phyloP scores from a whole-genome alignment of 2,113 vertebrate species.

The Lepidothrix coronata region DNA sequence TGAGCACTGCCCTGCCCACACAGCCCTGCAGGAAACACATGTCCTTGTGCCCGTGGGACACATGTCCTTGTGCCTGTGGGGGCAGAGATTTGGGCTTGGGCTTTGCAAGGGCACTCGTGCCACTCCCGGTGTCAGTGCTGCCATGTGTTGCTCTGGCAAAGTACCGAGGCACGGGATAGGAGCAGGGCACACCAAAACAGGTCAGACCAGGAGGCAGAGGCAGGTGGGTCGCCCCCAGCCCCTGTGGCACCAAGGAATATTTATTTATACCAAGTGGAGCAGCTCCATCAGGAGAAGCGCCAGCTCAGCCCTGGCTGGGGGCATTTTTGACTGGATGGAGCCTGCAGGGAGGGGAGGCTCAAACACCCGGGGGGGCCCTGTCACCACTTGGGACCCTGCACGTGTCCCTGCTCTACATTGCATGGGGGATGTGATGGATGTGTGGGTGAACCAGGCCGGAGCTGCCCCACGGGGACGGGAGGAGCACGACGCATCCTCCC shows the following conservation, averaged over 20 bases:
- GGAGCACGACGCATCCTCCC: neutral
- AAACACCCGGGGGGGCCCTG: fast-evolving
- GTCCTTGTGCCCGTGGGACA: neutral
- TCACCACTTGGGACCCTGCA: fast-evolving
- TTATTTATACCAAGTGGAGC: conserved; percentile 48
- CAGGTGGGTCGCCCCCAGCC: fast-evolving
- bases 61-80: fast-evolving
- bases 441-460: neutral
- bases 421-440: fast-evolving
- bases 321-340: neutral
- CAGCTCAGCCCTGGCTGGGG: neutral
- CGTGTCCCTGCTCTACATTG: neutral
- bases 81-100: neutral
- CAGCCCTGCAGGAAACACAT: fast-evolving
- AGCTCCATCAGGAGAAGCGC: neutral
- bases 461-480: fast-evolving
- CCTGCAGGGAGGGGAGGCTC: neutral
- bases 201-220: neutral
- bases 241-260: neutral
- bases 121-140: fast-evolving
- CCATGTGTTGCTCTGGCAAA: neutral
- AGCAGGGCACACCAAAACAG: neutral
- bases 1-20: fast-evolving
- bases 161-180: fast-evolving
- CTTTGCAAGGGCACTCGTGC: neutral